phyloP scores from a whole-genome alignment of 1,140 invertebrate species.

The Leptinotarsa texana region DNA sequence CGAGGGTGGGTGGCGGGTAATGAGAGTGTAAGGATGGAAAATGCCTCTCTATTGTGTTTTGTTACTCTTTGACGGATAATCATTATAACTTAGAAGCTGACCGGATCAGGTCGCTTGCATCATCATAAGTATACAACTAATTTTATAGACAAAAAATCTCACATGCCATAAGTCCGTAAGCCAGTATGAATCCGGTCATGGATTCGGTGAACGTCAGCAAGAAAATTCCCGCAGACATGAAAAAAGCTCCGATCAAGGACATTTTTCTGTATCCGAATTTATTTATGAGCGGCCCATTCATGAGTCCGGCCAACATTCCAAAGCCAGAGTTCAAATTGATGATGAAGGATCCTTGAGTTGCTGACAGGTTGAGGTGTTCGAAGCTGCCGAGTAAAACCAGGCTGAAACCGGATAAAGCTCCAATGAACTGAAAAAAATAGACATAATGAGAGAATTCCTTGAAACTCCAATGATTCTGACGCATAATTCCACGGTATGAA shows the following conservation, averaged over 20 bases:
- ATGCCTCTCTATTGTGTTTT: no score
- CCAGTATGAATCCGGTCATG: constrained; percentile 63
- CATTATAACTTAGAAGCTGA: no score
- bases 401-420: constrained; percentile 68
- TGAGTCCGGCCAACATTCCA: constrained; percentile 63
- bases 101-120: no score
- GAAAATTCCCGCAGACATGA: constrained; percentile 61
- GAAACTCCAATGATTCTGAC: no score
- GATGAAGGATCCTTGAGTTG: constrained; percentile 66
- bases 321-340: constrained; percentile 69
- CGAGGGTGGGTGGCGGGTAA: no score
- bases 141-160: constrained; percentile 17
- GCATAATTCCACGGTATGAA: no score
- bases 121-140: background rate
- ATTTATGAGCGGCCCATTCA: constrained; percentile 68
- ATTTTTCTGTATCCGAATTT: constrained; percentile 68
- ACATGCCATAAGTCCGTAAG: constrained; percentile 69
- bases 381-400: constrained; percentile 68
- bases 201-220: constrained; percentile 62
- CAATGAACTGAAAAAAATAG: constrained; percentile 60
- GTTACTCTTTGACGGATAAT: no score
- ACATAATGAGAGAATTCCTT: no score
- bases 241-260: constrained; percentile 60
- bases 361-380: constrained; percentile 60
- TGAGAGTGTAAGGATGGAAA: no score